These are phyloP conservation scores for Dinoponera quadriceps DNA, from an alignment of 1,140 invertebrate genomes.

Conservation along the genomic window DNA sequence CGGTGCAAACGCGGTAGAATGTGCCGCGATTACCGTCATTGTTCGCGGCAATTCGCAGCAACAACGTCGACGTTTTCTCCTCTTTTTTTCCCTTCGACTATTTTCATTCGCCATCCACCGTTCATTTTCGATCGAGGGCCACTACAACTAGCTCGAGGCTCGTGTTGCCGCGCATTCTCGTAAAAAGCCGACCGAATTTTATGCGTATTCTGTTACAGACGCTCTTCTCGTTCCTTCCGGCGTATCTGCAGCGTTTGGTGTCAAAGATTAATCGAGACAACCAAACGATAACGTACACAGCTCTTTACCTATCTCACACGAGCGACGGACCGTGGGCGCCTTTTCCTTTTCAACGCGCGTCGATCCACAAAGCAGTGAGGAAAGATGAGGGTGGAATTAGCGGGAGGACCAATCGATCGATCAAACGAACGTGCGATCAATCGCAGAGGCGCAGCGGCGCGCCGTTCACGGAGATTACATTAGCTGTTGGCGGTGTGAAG, in stretches of 20 bases:
- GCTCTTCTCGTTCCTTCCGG: background rate
- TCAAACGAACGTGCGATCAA: too few relatives aligned
- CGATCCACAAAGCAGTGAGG: background rate
- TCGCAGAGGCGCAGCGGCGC: background rate
- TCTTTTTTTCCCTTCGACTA: too few relatives aligned
- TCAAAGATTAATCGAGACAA: constrained; percentile 43
- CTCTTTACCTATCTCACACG: background rate
- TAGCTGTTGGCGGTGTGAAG: constrained; percentile 63
- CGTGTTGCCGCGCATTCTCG: background rate
- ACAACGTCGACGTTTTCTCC: background rate
- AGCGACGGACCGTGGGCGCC: background rate
- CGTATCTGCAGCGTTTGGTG: background rate
- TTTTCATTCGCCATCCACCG: background rate
- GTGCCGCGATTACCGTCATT: too few relatives aligned
- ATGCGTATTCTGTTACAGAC: constrained; percentile 49
- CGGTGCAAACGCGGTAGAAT: too few relatives aligned
- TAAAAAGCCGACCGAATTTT: constrained; percentile 42
- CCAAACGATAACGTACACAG: background rate
- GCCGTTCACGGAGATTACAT: background rate
- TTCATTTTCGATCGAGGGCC: background rate
- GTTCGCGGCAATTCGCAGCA: background rate
- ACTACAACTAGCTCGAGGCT: background rate
- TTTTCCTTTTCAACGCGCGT: background rate
- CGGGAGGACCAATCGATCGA: background rate
- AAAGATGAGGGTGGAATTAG: constrained; percentile 8